Conservation (phyloP, 2,797 vertebrate species). For the Nannoperca obscura region DNA sequence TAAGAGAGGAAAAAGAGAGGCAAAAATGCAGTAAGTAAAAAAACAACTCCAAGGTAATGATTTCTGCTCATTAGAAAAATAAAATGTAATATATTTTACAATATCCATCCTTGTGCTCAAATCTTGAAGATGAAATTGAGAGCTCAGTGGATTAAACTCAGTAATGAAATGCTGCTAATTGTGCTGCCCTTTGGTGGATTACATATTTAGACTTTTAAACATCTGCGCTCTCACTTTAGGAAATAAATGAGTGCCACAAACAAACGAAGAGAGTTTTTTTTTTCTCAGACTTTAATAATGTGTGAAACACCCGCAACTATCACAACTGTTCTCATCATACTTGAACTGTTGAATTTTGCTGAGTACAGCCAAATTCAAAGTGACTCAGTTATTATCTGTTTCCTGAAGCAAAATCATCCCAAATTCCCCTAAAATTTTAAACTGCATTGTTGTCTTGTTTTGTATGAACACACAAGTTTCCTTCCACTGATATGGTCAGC, state of each 20-base stretch:
- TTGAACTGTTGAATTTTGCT: conserved; percentile 39
- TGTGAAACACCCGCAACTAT: conserved; percentile 33
- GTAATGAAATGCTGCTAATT: conserved; percentile 28
- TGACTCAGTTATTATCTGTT: conserved; percentile 10
- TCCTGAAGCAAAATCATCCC: neutral
- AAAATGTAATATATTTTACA: conserved; percentile 9
- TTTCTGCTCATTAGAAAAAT: conserved; percentile 21
- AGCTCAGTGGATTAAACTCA: conserved; percentile 13
- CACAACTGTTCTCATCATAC: conserved; percentile 28
- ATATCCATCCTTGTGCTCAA: neutral
- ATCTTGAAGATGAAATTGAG: conserved; percentile 23
- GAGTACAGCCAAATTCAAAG: conserved; percentile 6
- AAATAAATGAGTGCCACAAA: conserved; percentile 41
- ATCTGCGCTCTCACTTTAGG: conserved; percentile 36
- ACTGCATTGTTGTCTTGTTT: conserved; percentile 8
- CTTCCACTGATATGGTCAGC: conserved; percentile 16
- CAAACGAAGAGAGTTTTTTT: conserved; percentile 19
- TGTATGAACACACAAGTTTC: neutral
- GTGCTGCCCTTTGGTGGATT: conserved; percentile 26
- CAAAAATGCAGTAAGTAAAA: neutral
- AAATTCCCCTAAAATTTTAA: conserved; percentile 3
- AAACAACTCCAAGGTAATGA: neutral
- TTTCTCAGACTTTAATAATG: conserved; percentile 5
- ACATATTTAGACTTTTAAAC: conserved; percentile 53
- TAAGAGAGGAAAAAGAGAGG: too few species aligned